Base-by-base conservation (phyloP, 2,888 invertebrate genomes). In the Arge pagana region DNA sequence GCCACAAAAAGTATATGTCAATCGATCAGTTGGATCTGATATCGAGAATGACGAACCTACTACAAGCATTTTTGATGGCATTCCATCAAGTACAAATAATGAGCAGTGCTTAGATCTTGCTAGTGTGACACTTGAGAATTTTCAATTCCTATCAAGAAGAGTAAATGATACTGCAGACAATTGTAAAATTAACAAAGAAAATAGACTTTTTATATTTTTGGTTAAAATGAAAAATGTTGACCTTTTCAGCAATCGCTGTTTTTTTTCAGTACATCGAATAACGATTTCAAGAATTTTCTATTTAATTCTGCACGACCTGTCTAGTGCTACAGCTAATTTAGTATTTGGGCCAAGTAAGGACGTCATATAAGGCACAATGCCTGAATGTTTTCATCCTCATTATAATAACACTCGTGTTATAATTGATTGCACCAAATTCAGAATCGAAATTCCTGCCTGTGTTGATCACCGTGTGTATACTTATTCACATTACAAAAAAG, bases 361-460 rank as follows among this genome's bases (percentile, higher is more conserved):
- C 5, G 23, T 45, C 4, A 50, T 57, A 7, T 11, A 40, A 41
- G 28, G 19, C 7, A 53, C 56, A 7, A 54, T 55, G 54, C 57
- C 57, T 8, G n/a, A 24, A 3, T 10, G 11, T 36, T 58, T 57
- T 26, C 33, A 45, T 26, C 15, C 36, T 15, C n/a, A 21, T 2
- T 59, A 54, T 48, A 8, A 15, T 4, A 49, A 58, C 21, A 41
- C 40, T 52, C 42, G 61, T 16, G 56, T 56, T 3, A 61, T 61
- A n/a, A 56, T 61, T 4, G 59, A 61, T 50, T 55, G 56, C 11
- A 57, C 60, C 3, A 57, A 61, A 45, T 42, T 59, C 16, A 41
- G 26, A 35, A 42, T 53, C 8, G 45, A 55, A 31, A 42, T 51
- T 23, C 54, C 59, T 8, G 8, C 50, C 2, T 37, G 15, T 11